Percentiles rank a stretch among this genome's conserved stretches.
phyloP scores from a whole-genome alignment of 2,797 vertebrate genomes.

The Malacoraja senta region DNA sequence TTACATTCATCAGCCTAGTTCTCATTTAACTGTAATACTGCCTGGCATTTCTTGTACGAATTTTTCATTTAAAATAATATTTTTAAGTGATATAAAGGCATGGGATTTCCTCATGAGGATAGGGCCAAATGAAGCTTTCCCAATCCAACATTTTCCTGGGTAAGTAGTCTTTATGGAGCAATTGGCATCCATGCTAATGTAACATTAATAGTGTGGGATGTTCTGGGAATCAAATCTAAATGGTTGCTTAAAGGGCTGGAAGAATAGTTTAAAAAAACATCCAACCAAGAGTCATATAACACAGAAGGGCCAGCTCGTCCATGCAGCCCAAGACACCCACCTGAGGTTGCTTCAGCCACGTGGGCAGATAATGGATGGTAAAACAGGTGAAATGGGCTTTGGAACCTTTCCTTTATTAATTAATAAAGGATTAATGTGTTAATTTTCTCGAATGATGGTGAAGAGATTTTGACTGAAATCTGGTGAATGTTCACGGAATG shows the following conservation, averaged over 20 bases:
- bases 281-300: too few species aligned
- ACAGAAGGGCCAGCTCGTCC: too few species aligned
- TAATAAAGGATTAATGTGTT: neutral
- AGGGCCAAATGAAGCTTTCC: neutral
- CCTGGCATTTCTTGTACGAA: neutral
- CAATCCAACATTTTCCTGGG: neutral
- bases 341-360: neutral
- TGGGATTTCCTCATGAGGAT: neutral
- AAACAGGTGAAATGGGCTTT: neutral
- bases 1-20: constrained; percentile 3
- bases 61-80: constrained; percentile 1
- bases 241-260: neutral
- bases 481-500: neutral
- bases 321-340: too few species aligned
- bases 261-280: neutral
- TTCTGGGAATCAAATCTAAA: neutral
- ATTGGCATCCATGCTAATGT: neutral
- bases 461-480: neutral
- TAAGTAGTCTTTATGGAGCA: neutral
- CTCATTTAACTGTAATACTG: neutral
- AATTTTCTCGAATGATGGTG: neutral
- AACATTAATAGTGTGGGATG: neutral
- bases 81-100: neutral
- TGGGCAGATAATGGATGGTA: neutral
- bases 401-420: neutral